Evolutionary conservation across 2,113 vertebrate genomes (phyloP).

Genomic region (Chaetura pelagica): DNA sequence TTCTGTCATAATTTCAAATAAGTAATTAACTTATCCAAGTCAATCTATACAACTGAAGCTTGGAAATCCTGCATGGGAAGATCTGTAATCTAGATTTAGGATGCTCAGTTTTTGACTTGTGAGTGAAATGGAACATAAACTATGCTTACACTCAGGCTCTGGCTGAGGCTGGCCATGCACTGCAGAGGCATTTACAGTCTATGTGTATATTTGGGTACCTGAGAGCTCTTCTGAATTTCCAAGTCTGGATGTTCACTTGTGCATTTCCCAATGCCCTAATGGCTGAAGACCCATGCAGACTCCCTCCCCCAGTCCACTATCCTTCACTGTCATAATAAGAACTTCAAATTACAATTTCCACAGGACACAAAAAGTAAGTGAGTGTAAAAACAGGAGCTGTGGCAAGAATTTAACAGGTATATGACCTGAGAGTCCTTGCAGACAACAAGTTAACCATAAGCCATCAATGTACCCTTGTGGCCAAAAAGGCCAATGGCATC

Average conservation of each 20-base stretch:
- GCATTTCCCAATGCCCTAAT: background rate
- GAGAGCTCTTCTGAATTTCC: background rate
- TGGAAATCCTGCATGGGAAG: background rate
- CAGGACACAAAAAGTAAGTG: background rate
- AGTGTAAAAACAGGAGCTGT: background rate
- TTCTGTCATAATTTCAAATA: background rate
- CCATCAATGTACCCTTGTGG: too few relatives aligned
- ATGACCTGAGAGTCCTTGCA: background rate
- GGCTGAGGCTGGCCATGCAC: background rate
- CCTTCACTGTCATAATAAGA: background rate
- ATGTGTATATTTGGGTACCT: background rate
- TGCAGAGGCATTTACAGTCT: background rate
- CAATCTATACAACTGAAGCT: background rate
- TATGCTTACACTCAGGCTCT: background rate
- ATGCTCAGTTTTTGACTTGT: fast-evolving
- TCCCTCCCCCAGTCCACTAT: background rate
- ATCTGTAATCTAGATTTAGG: background rate
- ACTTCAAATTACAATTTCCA: background rate
- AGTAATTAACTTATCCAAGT: background rate
- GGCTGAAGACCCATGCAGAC: background rate
- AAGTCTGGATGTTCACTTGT: background rate
- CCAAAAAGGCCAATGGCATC: too few relatives aligned
- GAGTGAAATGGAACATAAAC: background rate
- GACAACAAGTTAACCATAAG: too few relatives aligned
- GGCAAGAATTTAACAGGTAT: background rate